These are phyloP conservation scores for Periphyllus acericola DNA, from an alignment of 2,888 invertebrate genomes.

Conservation along the genomic window DNA sequence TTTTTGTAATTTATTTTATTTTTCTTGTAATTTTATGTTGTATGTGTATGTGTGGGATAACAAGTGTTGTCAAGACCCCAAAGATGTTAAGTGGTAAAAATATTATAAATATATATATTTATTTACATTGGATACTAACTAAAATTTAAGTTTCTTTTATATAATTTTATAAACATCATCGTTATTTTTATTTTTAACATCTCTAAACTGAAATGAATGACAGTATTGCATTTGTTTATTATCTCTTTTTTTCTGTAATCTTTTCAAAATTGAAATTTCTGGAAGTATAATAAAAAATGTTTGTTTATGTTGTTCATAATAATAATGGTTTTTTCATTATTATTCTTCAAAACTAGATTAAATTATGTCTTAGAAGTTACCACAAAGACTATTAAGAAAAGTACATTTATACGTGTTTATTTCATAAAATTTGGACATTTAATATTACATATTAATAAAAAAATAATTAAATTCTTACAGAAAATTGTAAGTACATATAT, in stretches of 20 bases:
- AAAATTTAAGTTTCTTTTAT: conserved; percentile 35
- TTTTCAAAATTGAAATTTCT: conserved; percentile 16
- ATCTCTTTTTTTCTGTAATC: conserved; percentile 4
- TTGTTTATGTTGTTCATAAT: not conserved
- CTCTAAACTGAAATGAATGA: conserved; percentile 8
- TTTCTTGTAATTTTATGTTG: conserved; percentile 32
- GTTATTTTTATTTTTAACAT: conserved; percentile 38
- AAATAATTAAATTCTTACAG: conserved; percentile 5
- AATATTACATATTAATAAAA: not conserved
- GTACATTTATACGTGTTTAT: not conserved
- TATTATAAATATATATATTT: conserved; percentile 3
- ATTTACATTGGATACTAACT: conserved; percentile 23
- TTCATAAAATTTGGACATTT: conserved; percentile 1
- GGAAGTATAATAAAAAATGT: conserved; percentile 6
- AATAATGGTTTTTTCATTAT: not conserved
- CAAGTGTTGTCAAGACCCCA: conserved; percentile 14
- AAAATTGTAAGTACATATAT: conserved; percentile 46
- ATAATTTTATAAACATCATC: conserved; percentile 45
- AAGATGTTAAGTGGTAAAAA: conserved; percentile 44
- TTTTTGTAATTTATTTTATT: conserved; percentile 26
- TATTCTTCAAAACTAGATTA: conserved; percentile 30
- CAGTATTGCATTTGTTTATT: conserved; percentile 32
- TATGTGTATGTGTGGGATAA: conserved; percentile 41
- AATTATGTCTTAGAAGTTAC: conserved; percentile 53
- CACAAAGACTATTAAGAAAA: conserved; percentile 27